phyloP scores from a whole-genome alignment of 2,113 vertebrate species.

The Uropsilus gracilis region DNA sequence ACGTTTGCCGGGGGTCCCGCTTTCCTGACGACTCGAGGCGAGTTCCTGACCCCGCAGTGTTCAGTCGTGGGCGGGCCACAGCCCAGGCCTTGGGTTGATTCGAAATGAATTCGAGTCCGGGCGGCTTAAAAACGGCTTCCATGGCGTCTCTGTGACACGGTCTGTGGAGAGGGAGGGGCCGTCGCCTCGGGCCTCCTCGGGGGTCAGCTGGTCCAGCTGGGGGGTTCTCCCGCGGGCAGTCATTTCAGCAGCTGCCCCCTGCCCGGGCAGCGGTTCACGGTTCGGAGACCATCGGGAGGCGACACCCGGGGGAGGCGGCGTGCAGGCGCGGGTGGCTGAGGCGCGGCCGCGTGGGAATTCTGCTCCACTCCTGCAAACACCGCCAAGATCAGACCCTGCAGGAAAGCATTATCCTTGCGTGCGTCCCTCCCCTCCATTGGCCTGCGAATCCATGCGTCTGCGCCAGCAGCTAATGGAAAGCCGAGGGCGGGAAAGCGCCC shows the following conservation, averaged over 20 bases:
- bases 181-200: neutral
- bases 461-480: neutral
- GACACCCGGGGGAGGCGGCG: constrained; percentile 46
- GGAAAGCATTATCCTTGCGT: neutral
- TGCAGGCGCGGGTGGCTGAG: constrained; percentile 25
- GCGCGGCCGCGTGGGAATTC: neutral
- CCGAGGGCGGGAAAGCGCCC: neutral
- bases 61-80: neutral
- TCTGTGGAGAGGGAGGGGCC: neutral
- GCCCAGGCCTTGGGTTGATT: constrained; percentile 38
- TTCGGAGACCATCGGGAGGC: constrained; percentile 23
- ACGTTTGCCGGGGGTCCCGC: neutral
- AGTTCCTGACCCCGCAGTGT: neutral
- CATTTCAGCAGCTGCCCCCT: constrained; percentile 33
- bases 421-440: neutral
- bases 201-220: neutral
- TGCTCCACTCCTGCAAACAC: neutral
- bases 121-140: constrained; percentile 58
- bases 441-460: neutral
- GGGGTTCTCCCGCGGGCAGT: constrained; percentile 10
- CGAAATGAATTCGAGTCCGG: constrained; percentile 54
- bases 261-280: constrained; percentile 51
- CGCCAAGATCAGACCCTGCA: neutral
- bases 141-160: constrained; percentile 3
- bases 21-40: neutral